Evolutionary conservation across 2,113 vertebrate species (phyloP), one percentile per base, ranked within the genome.

Genomic region (Grallaria varia): DNA sequence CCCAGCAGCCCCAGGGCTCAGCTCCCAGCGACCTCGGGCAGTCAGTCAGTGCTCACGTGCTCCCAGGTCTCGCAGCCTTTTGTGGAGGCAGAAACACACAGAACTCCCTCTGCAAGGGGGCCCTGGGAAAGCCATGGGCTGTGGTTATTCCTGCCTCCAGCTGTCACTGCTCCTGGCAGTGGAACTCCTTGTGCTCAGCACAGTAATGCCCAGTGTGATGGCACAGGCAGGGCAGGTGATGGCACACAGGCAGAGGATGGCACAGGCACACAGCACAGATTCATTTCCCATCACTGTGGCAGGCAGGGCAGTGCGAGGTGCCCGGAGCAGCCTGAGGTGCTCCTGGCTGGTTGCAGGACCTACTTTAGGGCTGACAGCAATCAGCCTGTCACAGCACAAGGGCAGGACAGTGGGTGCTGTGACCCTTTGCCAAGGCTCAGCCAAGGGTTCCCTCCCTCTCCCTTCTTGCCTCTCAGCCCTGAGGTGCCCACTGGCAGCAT

Each of bases 341-440:
- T 21, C 13, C 75, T 37, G 35, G 6, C 63, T 83, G 64, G 45
- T 27, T 52, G 55, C 72, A 49, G 56, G 16, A 80, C 45, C 14
- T 14, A 25, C 64, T 56, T 40, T 40, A 72, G 69, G 33, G 25
- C 3, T 42, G 23, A 33, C 27, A 81, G 79, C 74, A 45, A 47
- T 14, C 20, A 49, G 63, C n/a, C 2, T 0, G 0, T 42, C 62
- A 55, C 69, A 58, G 24, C 56, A 75, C 14, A 55, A 39, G 49
- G 49, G 22, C 31, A 35, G 55, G 39, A 58, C 28, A 67, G 24
- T 0, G 0, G 16, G 42, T 25, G 39, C 18, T 53, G 31, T 1
- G 0, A 16, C 24, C 44, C 7, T 60, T n/a, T n/a, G 35, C 44
- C 35, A 31, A 37, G 68, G 23, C 23, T 80, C 42, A 27, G 40